These are phyloP conservation scores for Diacarnus erythraeanus DNA, from an alignment of 37 sponge, comb jelly and placozoan species.

Conservation along the genomic window DNA sequence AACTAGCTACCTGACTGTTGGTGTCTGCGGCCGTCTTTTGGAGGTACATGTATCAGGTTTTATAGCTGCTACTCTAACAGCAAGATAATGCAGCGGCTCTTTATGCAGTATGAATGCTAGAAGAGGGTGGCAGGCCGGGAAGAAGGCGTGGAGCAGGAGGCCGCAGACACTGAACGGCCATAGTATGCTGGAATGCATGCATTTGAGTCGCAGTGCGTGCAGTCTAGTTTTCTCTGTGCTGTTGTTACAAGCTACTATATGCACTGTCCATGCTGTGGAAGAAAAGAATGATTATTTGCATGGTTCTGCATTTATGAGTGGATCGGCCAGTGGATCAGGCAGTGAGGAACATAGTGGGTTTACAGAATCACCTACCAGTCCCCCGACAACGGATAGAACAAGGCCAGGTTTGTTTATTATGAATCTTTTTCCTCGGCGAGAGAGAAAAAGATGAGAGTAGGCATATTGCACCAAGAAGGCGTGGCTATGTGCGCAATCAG, in stretches of 20 bases:
- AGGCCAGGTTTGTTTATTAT: too few relatives aligned
- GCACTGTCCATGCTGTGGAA: background rate
- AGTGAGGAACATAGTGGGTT: too few relatives aligned
- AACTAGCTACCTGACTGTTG: too few relatives aligned
- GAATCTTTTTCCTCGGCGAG: too few relatives aligned
- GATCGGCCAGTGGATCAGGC: background rate
- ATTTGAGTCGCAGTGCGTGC: background rate
- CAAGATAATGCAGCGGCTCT: background rate
- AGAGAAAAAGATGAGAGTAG: too few relatives aligned
- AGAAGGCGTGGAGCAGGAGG: background rate
- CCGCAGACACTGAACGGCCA: background rate
- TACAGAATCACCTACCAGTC: background rate
- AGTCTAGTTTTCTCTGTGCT: background rate
- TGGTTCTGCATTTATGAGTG: too few relatives aligned
- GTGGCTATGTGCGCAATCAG: too few relatives aligned
- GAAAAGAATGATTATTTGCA: background rate
- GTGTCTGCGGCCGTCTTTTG: too few relatives aligned
- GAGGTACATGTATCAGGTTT: too few relatives aligned
- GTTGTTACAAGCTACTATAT: background rate
- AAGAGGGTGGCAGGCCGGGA: background rate
- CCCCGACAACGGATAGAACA: background rate
- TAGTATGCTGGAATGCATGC: background rate
- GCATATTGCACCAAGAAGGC: background rate
- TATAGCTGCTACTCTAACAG: too few relatives aligned
- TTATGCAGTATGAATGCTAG: background rate